phyloP scores from a whole-genome alignment of 2,888 invertebrate genomes.

The Trichopria drosophilae region DNA sequence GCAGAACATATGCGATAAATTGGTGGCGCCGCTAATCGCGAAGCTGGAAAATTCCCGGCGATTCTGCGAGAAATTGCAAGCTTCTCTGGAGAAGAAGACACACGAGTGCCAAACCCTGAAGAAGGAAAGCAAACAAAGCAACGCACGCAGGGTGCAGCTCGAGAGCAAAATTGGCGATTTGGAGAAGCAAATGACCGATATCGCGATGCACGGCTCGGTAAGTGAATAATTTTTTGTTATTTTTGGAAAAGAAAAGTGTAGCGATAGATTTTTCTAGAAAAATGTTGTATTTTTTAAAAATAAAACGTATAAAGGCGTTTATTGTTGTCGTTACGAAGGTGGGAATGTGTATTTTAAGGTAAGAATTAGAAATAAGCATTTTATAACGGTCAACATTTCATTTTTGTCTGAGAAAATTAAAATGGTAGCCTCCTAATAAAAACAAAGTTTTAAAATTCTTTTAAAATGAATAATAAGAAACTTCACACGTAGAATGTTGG shows the following conservation, averaged over 20 bases:
- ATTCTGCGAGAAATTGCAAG: constrained; percentile 50
- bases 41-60: constrained; percentile 48
- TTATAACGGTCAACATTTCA: no score
- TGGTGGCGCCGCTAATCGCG: constrained; percentile 42
- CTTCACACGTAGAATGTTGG: no score
- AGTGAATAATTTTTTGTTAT: constrained; percentile 46
- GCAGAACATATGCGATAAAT: constrained; percentile 46
- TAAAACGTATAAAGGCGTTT: background rate
- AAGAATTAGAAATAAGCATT: no score
- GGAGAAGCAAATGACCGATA: no score
- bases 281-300: background rate
- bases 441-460: no score
- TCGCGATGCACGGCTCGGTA: no score
- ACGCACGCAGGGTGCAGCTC: constrained; percentile 63
- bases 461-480: no score
- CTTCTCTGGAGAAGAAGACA: constrained; percentile 53
- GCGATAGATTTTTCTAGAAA: constrained; percentile 36
- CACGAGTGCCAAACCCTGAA: constrained; percentile 57
- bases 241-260: constrained; percentile 51
- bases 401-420: no score
- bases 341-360: no score
- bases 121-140: constrained; percentile 62
- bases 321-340: no score
- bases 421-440: no score
- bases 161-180: constrained; percentile 61